A percentile compares a stretch with the other conserved stretches of the same genome.
These are phyloP conservation scores for Pterocles gutturalis DNA, from an alignment of 2,113 vertebrate genomes.

Conservation along the genomic window DNA sequence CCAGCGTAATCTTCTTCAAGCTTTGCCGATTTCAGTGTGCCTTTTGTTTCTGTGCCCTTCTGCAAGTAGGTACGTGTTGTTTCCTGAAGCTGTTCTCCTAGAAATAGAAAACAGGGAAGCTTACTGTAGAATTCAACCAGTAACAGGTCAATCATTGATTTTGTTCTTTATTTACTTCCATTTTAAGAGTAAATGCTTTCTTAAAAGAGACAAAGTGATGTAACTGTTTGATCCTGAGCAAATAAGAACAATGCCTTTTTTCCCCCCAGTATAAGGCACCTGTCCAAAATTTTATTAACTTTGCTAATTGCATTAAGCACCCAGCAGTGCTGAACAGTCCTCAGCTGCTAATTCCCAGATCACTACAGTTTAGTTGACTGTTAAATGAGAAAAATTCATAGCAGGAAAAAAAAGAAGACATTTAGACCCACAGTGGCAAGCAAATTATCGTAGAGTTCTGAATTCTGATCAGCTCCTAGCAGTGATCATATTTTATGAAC, in stretches of 20 bases:
- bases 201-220: not conserved
- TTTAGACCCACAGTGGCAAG: not conserved
- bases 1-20: not conserved
- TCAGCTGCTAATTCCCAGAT: conserved; percentile 16
- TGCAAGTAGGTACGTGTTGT: not conserved
- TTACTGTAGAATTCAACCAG: not conserved
- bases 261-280: not conserved
- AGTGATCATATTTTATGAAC: not conserved
- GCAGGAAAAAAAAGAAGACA: not conserved
- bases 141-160: not conserved
- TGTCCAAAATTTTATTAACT: conserved; percentile 43
- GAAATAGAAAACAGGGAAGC: not conserved
- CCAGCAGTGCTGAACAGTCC: not conserved
- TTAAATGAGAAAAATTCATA: not conserved
- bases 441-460: not conserved
- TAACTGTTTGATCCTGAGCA: not conserved
- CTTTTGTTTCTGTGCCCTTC: not conserved
- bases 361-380: not conserved
- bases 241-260: not conserved
- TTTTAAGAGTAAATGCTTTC: conserved; percentile 1
- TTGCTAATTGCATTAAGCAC: conserved; percentile 52
- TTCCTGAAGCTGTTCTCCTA: conserved; percentile 7
- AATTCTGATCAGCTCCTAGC: not conserved
- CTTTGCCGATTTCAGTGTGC: not conserved
- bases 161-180: not conserved